Base-by-base conservation (phyloP, 2,113 vertebrate genomes). In the Rhinopomastus cyanomelas region DNA sequence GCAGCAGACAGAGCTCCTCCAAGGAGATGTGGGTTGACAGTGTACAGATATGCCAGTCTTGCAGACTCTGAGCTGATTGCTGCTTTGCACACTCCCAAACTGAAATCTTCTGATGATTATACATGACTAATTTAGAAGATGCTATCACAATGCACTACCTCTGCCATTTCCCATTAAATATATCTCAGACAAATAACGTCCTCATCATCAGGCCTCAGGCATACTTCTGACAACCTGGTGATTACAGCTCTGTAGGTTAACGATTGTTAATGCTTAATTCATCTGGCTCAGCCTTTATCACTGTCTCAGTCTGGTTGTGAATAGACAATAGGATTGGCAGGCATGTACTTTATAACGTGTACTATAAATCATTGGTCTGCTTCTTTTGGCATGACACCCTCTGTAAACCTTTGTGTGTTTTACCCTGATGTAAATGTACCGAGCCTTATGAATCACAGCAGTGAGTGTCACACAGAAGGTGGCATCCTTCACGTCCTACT, bases 111-210 rank as follows among this genome's bases (percentile, higher is more conserved):
- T 86, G 53, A 65, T 76, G 55, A 88, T 94, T 88, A 84, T 42
- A 55, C 23, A 21, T 76, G 57, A 94, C 83, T 96, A 92, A 92
- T 86, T 94, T 66, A 81, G 86, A 74, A 68, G 73, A 89, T 65
- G 34, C 8, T 92, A 95, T 91, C 88, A 68, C 36, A 86, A 32
- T 78, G 57, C 46, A n/a, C 46, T 84, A 34, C 66, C 66, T 95
- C 30, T 88, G n/a, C 30, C 32, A 65, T 81, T 75, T 78, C 62
- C 66, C 77, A 84, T 92, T 86, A 86, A 81, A 87, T 72, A 57
- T 42, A 36, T 56, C 71, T 89, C 51, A 94, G 77, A 88, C 73
- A 91, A 92, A 94, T 86, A 72, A 81, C 10, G 66, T 79, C 73
- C 46, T 92, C 90, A 68, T 88, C 53, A 75, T 86, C 21, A 72